Conservation (phyloP, 2,797 vertebrate species). For the Leptatherina wallacei region DNA sequence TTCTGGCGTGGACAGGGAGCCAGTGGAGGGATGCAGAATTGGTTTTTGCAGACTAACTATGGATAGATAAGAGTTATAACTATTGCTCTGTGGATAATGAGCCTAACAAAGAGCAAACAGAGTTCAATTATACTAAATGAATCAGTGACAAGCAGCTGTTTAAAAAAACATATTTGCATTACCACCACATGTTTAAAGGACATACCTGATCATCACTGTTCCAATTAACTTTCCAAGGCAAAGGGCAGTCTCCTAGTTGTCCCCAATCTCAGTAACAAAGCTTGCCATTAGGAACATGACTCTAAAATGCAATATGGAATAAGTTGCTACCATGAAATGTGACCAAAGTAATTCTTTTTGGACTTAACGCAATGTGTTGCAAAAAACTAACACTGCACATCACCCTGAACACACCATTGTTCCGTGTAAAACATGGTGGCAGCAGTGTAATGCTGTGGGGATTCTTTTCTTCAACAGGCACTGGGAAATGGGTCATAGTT, state of each 20-base stretch:
- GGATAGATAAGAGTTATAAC: not conserved
- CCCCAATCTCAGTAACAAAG: not conserved
- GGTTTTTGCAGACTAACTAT: not conserved
- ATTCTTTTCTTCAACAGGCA: not conserved
- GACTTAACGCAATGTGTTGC: no score
- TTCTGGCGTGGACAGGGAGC: no score
- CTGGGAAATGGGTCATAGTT: not conserved
- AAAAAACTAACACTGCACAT: not conserved
- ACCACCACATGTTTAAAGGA: not conserved
- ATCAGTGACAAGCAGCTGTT: not conserved
- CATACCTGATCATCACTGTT: not conserved
- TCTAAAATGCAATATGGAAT: not conserved
- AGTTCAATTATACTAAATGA: not conserved
- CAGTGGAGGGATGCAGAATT: no score
- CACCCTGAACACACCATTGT: not conserved
- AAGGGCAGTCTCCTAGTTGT: not conserved
- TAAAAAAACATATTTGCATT: not conserved
- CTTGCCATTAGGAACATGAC: conserved; percentile 7
- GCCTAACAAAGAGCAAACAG: not conserved
- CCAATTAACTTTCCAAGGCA: not conserved
- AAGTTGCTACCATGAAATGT: not conserved
- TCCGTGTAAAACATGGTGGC: not conserved
- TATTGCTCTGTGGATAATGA: not conserved
- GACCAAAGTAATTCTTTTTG: not conserved
- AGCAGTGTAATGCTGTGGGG: not conserved